Evolutionary conservation across 2,888 invertebrate species (phyloP), one percentile per base, ranked within the genome.

Genomic region (Megastigmus dorsalis): DNA sequence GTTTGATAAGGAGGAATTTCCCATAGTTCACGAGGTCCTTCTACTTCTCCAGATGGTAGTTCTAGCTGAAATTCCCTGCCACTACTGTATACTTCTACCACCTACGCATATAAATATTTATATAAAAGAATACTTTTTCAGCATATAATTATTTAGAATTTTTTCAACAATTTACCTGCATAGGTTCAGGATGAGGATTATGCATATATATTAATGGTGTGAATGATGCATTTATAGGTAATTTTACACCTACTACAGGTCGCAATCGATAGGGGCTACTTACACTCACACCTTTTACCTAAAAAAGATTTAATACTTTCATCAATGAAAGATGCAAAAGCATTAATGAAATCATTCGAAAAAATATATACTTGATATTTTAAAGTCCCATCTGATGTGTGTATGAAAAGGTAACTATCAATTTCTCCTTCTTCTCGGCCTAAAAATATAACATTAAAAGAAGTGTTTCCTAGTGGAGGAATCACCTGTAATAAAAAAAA

Each of bases 401-500:
- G 97, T 85, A 99, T 95, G 89, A 94, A 95, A 84, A 99, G 92
- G 86, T 93, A 93, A 87, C 96, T 95, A 88, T 95, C 92, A 79
- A 95, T 93, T 84, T 92, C 92, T 77, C 97, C 98, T 89, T 96
- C 94, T 89, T 95, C 94, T 84, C 98, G 92, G 38, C 98, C 97
- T 83, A 99, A 91, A 90, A 97, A 98, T 80, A 98, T 96, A 83
- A 99, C 96, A 90, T 95, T 97, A 89, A 99, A 97, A 78, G 96
- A 94, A 78, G 98, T 98, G 89, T 97, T 97, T 78, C 95, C 95
- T 82, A 94, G 92, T 74, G 97, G 96, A 83, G 95, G 94, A 87
- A 98, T 93, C 87, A 93, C 92, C 96, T 97, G 89, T 48, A 85
- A 89, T 36, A 23, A 52, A 26, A 71, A 36, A 62, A 33, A 63